These are phyloP conservation scores for Ophion ventricosus DNA, from an alignment of 2,888 invertebrate genomes.

Conservation along the genomic window DNA sequence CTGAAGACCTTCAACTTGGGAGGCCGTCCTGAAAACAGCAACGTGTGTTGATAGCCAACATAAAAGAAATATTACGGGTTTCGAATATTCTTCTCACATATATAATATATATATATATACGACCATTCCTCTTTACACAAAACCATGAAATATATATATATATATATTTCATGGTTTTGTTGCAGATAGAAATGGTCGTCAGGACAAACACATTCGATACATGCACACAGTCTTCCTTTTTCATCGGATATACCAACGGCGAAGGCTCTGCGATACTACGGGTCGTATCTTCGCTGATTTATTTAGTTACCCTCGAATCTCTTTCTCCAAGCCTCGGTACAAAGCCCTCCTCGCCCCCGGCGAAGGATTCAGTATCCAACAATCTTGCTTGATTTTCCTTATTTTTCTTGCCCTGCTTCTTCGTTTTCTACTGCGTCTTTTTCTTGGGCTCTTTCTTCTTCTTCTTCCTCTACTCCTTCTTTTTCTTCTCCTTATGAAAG, in stretches of 20 bases:
- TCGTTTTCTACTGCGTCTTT: not conserved
- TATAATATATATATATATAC: not conserved
- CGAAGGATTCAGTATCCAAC: slow-evolving; percentile 44
- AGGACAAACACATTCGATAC: slow-evolving; percentile 44
- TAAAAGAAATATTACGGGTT: not conserved
- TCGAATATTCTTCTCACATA: not conserved
- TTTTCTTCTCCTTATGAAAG: slow-evolving; percentile 40
- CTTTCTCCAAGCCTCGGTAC: slow-evolving; percentile 32
- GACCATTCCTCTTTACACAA: not conserved
- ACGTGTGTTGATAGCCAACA: not conserved
- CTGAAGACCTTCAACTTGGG: not conserved
- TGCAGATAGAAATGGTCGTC: slow-evolving; percentile 16
- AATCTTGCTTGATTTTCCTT: slow-evolving; percentile 30
- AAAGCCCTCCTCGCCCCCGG: slow-evolving; percentile 1
- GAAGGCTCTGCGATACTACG: slow-evolving; percentile 40
- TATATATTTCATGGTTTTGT: slow-evolving; percentile 32
- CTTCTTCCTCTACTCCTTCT: slow-evolving; percentile 37
- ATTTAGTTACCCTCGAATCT: slow-evolving; percentile 61
- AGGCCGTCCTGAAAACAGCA: not conserved
- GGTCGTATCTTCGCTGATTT: slow-evolving; percentile 68
- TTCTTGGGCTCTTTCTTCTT: slow-evolving; percentile 29
- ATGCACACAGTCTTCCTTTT: slow-evolving; percentile 37
- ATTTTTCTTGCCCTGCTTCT: slow-evolving; percentile 11
- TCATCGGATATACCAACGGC: slow-evolving; percentile 37
- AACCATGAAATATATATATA: not conserved